These are phyloP conservation scores for Peromyscus maniculatus DNA, from an alignment of 2,113 vertebrate species.

Conservation along the genomic window DNA sequence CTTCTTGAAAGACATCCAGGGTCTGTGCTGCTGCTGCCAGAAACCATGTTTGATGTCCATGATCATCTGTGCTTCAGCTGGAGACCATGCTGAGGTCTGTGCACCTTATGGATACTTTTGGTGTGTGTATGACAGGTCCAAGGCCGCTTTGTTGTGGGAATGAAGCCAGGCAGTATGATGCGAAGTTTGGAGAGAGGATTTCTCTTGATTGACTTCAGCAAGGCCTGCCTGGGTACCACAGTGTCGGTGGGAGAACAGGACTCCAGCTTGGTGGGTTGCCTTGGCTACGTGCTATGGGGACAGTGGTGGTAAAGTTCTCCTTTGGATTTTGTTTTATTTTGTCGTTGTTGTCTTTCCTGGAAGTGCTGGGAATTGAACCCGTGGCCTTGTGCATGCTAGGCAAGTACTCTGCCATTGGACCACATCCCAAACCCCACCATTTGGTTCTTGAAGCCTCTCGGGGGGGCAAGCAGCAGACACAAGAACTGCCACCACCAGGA, in stretches of 20 bases:
- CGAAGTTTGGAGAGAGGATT: background rate
- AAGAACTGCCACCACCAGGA: background rate
- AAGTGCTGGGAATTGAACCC: background rate
- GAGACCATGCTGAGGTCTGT: too few relatives aligned
- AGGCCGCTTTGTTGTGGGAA: background rate
- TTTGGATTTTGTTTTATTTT: background rate
- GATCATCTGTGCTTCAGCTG: too few relatives aligned
- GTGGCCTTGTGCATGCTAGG: background rate
- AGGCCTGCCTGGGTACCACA: background rate
- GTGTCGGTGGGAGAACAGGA: background rate
- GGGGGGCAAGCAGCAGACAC: background rate
- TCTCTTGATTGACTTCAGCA: background rate
- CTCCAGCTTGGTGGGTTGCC: background rate
- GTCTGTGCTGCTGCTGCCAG: too few relatives aligned
- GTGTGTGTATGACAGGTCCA: background rate
- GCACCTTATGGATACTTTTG: background rate
- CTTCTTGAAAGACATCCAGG: too few relatives aligned
- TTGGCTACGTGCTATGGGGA: background rate
- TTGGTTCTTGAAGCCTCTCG: background rate
- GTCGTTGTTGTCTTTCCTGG: background rate
- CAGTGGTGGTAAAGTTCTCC: background rate
- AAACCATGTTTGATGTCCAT: too few relatives aligned
- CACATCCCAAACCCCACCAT: background rate
- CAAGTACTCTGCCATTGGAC: background rate
- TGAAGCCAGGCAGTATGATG: background rate